Conservation (phyloP, 2,113 vertebrate genomes). For the Saimiri boliviensis region DNA sequence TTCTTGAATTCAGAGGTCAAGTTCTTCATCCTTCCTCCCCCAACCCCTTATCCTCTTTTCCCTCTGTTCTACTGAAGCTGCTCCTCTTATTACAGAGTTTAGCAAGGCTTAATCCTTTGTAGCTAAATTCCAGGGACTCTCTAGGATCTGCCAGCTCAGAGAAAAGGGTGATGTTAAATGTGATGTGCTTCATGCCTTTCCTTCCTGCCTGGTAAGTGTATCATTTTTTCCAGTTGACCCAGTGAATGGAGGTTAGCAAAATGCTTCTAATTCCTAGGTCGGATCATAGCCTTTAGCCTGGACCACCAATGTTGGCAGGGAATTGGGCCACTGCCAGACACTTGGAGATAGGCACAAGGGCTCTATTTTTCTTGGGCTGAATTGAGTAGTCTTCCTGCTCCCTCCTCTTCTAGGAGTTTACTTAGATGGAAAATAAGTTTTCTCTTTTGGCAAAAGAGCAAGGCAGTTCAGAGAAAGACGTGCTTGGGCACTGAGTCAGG, state of each 20-base stretch:
- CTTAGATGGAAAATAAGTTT: constrained; percentile 69
- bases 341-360: constrained; percentile 70
- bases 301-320: constrained; percentile 54
- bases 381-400: constrained; percentile 58
- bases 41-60: constrained; percentile 9
- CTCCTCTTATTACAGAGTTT: constrained; percentile 52
- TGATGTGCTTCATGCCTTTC: constrained; percentile 61
- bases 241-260: constrained; percentile 68
- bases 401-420: constrained; percentile 56
- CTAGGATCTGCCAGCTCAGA: constrained; percentile 51
- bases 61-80: not conserved
- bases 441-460: constrained; percentile 63
- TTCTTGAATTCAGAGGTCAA: constrained; percentile 33
- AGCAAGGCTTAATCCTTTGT: constrained; percentile 2
- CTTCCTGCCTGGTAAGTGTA: constrained; percentile 64
- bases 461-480: constrained; percentile 66
- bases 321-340: constrained; percentile 58
- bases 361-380: constrained; percentile 74
- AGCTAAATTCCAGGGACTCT: constrained; percentile 63
- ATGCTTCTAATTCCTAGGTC: constrained; percentile 52
- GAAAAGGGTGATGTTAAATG: constrained; percentile 39
- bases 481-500: constrained; percentile 59
- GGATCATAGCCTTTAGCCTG: not conserved
- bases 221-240: constrained; percentile 68
- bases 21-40: not conserved